Percentiles rank a stretch among this genome's conserved stretches.
These are phyloP conservation scores for Cerceris rybyensis DNA, from an alignment of 2,888 invertebrate genomes.

Conservation along the genomic window DNA sequence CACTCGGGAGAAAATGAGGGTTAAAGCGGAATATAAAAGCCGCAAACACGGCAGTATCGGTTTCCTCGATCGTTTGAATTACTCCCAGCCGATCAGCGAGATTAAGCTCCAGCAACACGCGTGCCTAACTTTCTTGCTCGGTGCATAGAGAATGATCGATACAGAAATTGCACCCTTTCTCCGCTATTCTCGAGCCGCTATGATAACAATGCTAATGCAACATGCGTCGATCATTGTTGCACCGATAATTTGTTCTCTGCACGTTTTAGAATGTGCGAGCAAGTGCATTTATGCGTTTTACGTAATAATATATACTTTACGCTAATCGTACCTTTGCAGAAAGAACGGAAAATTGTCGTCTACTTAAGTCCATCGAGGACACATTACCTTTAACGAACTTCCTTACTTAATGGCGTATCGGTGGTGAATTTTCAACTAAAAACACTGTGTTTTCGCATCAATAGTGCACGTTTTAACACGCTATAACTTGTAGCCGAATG, in stretches of 20 bases:
- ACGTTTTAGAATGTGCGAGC: neutral
- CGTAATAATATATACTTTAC: conserved; percentile 11
- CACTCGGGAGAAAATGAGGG: too few species aligned
- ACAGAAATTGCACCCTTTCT: neutral
- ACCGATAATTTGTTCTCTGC: conserved; percentile 13
- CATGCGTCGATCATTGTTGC: conserved; percentile 10
- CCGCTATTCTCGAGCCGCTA: neutral
- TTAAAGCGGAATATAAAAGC: too few species aligned
- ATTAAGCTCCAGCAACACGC: neutral
- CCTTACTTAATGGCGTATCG: too few species aligned
- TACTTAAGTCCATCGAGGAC: neutral
- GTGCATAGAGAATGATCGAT: neutral
- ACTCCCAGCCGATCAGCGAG: too few species aligned
- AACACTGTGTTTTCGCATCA: too few species aligned
- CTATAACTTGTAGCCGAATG: too few species aligned
- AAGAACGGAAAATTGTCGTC: neutral
- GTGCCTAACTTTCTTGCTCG: neutral
- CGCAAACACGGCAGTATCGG: too few species aligned
- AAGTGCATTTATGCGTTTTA: neutral
- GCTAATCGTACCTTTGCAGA: conserved; percentile 5
- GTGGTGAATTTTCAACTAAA: too few species aligned
- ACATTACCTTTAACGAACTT: neutral
- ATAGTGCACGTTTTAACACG: too few species aligned
- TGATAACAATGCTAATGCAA: neutral
- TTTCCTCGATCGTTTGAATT: too few species aligned